These are phyloP conservation scores for Myiozetetes cayanensis DNA, from an alignment of 2,113 vertebrate species.

Conservation along the genomic window DNA sequence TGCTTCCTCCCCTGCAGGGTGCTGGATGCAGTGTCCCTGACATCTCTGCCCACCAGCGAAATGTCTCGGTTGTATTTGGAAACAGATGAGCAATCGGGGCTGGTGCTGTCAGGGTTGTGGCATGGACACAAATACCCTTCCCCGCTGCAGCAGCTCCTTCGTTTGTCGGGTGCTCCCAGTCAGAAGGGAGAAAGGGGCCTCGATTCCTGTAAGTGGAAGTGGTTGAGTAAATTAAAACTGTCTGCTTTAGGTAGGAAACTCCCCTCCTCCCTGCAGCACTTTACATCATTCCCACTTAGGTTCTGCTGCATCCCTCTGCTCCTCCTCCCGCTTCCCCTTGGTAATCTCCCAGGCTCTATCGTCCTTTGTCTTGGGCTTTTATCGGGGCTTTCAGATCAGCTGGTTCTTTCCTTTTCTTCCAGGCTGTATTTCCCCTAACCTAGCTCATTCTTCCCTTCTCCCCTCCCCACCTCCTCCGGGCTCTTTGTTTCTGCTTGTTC, in stretches of 20 bases:
- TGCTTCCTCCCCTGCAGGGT: conserved; percentile 33
- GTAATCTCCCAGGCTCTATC: background rate
- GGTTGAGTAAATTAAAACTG: background rate
- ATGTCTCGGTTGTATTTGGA: background rate
- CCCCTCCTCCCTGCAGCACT: conserved; percentile 8
- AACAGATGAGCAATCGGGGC: background rate
- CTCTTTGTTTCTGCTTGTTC: conserved; percentile 14
- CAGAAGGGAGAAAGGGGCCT: background rate
- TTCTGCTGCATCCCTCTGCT: conserved; percentile 27
- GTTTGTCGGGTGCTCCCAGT: background rate
- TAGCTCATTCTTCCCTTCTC: conserved; percentile 13
- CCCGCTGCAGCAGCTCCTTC: background rate
- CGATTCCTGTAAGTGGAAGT: background rate
- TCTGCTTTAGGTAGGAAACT: conserved; percentile 24
- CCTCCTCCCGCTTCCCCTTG: conserved; percentile 31
- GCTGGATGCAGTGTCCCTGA: conserved; percentile 10
- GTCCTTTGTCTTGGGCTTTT: conserved; percentile 34
- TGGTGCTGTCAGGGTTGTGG: background rate
- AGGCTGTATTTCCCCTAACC: conserved; percentile 33
- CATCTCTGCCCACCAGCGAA: conserved; percentile 34
- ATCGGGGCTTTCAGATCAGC: conserved; percentile 35
- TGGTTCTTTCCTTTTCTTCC: conserved; percentile 44
- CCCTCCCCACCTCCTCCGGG: background rate
- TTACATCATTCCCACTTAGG: conserved; percentile 3
- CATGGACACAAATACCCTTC: background rate